These are phyloP conservation scores for Melipona quadrifasciata DNA, from an alignment of 1,140 invertebrate genomes.

Conservation along the genomic window DNA sequence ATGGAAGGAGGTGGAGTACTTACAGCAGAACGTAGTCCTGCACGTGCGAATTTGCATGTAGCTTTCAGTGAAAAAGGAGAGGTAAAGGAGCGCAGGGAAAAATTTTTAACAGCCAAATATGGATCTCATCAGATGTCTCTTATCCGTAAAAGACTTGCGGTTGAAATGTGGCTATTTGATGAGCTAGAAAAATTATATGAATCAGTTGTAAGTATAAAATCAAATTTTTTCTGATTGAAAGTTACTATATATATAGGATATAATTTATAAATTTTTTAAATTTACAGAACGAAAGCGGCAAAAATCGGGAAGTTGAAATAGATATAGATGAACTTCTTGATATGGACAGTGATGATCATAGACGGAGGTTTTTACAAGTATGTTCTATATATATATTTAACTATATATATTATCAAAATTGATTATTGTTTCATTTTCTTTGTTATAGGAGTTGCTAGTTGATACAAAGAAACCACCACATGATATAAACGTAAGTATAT, in stretches of 20 bases:
- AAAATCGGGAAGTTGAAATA: slow-evolving; percentile 91
- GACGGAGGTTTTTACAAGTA: slow-evolving; percentile 92
- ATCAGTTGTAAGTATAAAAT: slow-evolving; percentile 85
- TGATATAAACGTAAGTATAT: slow-evolving; percentile 89
- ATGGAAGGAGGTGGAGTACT: slow-evolving; percentile 79
- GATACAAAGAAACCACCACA: slow-evolving; percentile 92
- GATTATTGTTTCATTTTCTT: slow-evolving; percentile 35
- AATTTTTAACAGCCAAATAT: slow-evolving; percentile 98
- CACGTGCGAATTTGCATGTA: slow-evolving; percentile 91
- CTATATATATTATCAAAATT: neutral
- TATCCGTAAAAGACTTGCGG: slow-evolving; percentile 95
- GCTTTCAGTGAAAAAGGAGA: slow-evolving; percentile 94
- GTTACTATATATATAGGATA: neutral
- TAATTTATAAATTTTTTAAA: neutral
- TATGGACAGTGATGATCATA: slow-evolving; percentile 93
- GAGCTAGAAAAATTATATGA: slow-evolving; percentile 95
- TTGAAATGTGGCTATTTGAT: slow-evolving; percentile 99
- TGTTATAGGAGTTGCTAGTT: slow-evolving; percentile 87
- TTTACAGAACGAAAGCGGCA: slow-evolving; percentile 83
- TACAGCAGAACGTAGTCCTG: slow-evolving; percentile 87
- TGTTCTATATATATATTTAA: slow-evolving; percentile 60
- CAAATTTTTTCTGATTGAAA: no score
- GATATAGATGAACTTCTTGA: slow-evolving; percentile 96
- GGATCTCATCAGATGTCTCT: slow-evolving; percentile 98
- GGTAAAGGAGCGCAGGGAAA: slow-evolving; percentile 93